Evolutionary conservation across 2,797 vertebrate species (phyloP).

Genomic region (Clarias platycephalus): DNA sequence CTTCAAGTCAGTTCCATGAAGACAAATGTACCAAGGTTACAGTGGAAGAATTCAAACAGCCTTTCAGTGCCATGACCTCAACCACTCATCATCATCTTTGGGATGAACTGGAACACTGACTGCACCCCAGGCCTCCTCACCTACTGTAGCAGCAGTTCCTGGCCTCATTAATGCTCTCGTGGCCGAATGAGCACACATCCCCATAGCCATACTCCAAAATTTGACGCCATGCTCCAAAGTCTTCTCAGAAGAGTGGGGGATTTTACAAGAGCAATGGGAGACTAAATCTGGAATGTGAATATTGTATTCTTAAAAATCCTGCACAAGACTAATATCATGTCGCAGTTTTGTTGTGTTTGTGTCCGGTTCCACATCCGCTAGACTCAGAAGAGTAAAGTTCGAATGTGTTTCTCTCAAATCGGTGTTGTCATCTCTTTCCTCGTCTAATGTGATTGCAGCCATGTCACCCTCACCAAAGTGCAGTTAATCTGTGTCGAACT

Average conservation of each 20-base stretch:
- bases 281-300: no score
- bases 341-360: background rate
- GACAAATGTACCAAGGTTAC: no score
- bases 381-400: conserved; percentile 16
- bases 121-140: background rate
- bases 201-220: no score
- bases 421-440: background rate
- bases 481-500: background rate
- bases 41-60: no score
- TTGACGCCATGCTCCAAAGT: no score
- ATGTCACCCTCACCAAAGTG: conserved; percentile 12
- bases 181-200: background rate
- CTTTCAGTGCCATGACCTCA: no score
- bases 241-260: no score
- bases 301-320: no score
- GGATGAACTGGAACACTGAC: no score
- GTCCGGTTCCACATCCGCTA: background rate
- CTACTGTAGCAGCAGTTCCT: background rate
- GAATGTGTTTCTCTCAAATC: conserved; percentile 44
- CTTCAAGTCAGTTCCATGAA: no score
- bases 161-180: background rate
- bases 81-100: no score
- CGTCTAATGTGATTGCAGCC: conserved; percentile 9
- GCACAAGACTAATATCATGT: background rate
- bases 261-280: no score